Percentiles rank a stretch among this genome's conserved stretches.
phyloP scores from a whole-genome alignment of 2,888 invertebrate species.

The Mythimna albipuncta region DNA sequence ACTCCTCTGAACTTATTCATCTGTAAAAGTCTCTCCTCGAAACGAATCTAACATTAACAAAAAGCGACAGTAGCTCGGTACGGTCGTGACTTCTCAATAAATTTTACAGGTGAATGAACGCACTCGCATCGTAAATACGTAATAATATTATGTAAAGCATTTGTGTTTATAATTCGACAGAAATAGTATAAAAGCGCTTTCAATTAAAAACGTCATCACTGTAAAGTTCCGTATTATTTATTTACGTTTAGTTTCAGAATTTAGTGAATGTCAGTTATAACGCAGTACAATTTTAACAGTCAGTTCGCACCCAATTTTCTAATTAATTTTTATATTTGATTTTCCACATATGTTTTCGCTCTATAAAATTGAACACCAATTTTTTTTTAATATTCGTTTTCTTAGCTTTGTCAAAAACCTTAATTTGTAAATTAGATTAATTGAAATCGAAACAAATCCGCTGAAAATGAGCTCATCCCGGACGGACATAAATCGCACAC shows the following conservation, averaged over 20 bases:
- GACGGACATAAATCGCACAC: conserved; percentile 33
- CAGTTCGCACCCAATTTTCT: background rate
- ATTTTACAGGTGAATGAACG: background rate
- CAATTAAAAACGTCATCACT: conserved; percentile 28
- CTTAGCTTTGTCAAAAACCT: background rate
- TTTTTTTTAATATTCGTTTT: background rate
- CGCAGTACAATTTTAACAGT: background rate
- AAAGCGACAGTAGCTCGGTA: conserved; percentile 1
- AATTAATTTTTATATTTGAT: background rate
- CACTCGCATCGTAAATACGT: conserved; percentile 16
- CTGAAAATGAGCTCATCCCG: conserved; percentile 15
- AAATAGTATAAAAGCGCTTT: conserved; percentile 23
- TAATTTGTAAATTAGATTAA: conserved; percentile 1
- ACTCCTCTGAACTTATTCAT: background rate
- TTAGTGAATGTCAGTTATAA: background rate
- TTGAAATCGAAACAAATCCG: conserved; percentile 10
- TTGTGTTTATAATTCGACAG: conserved; percentile 14
- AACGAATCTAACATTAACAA: background rate
- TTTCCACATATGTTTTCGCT: background rate
- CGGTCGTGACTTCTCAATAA: background rate
- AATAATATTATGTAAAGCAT: conserved; percentile 24
- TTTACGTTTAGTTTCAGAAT: background rate
- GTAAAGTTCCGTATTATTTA: conserved; percentile 40
- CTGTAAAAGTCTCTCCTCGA: conserved; percentile 16
- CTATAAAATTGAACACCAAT: background rate